Evolutionary conservation across 2,113 vertebrate genomes (phyloP), one percentile per base, ranked within the genome.

Genomic region (Orycteropus afer): DNA sequence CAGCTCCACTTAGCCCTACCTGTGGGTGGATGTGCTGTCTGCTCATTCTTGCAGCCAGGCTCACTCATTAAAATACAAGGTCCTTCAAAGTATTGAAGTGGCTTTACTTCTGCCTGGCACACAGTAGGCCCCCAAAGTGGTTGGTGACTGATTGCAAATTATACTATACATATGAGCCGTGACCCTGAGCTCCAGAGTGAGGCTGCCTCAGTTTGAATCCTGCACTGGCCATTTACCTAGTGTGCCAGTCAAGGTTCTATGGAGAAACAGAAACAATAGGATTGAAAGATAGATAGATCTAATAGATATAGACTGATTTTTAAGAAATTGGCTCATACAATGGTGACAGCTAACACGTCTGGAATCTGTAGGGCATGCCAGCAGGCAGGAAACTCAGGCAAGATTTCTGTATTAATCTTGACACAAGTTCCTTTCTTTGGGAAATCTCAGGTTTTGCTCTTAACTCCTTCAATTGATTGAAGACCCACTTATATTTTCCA

Each of bases 1-100:
- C 2, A 1, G 40, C 0, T 3, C 29, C 6, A 42, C 34, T 34
- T 23, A 32, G 27, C 71, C 11, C 1, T 23, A 10, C 18, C 59
- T 32, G 13, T 14, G 0, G 40, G 37, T 27, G 59, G 23, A n/a
- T 32, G 57, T 13, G 86, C 51, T 2, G 2, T 10, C 47, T 42
- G 79, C 9, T 18, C 40, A 17, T 34, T 51, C 74, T 77, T 20
- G 29, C 29, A 34, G 29, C 29, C 8, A 32, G 22, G 45, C 18
- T 20, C 9, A 32, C 22, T 77, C 32, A 32, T 51, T 47, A 47
- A 45, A 47, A 29, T 51, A 49, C 27, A 49, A 20, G 29, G 15
- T 29, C 29, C 47, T 51, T 77, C 32, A 32, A 17, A 20, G 29
- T 29, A 47, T 27, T 51, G 74, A 32, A 18, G 27, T 32, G 45